Base-by-base conservation (phyloP, 2,113 vertebrate species). In the Hyla sarda region DNA sequence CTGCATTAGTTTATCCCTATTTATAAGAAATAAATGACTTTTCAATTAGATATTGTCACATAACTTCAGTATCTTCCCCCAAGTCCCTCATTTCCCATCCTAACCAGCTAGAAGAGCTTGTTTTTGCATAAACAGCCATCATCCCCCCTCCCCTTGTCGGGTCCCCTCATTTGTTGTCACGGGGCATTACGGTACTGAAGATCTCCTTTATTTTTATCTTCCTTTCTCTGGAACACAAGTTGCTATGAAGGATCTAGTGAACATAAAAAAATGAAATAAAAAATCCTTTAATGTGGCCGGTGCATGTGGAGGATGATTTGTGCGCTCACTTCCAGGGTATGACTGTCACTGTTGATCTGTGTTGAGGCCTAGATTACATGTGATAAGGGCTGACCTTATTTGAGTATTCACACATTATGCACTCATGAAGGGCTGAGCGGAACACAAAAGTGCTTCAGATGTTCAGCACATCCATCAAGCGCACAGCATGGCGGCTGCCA, bases 391-490 rank as follows among this genome's bases (percentile, higher is more conserved):
- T 93, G 95, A 93, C 93, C 94, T 94, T 95, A 94, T 92, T 93
- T 92, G 91, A 93, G 93, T 90, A 94, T 92, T 93, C 95, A 95
- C 94, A 95, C 94, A 93, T 92, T 94, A 92, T 92, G 94, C 93
- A 84, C 93, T 94, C 95, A 93, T 80, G 93, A 96, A 90, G 92
- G 94, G 95, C 95, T n/a, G 92, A 89, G 92, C 92, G 91, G 92
- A 92, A 94, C 95, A 95, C 95, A 94, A 95, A 96, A 95, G 93
- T 94, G 91, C 93, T 94, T 95, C 95, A 94, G 95, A 94, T 95
- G 95, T 96, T 92, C 90, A 93, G 90, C 90, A 88, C 93, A 95
- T 96, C 96, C 96, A 96, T 97, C 96, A 98, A 88, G 87, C 25
- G 87, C 95, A 91, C 96, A 95, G 96, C 92, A 8, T 93, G 97